phyloP scores from a whole-genome alignment of 2,797 vertebrate genomes.

The Clarias fuscus region DNA sequence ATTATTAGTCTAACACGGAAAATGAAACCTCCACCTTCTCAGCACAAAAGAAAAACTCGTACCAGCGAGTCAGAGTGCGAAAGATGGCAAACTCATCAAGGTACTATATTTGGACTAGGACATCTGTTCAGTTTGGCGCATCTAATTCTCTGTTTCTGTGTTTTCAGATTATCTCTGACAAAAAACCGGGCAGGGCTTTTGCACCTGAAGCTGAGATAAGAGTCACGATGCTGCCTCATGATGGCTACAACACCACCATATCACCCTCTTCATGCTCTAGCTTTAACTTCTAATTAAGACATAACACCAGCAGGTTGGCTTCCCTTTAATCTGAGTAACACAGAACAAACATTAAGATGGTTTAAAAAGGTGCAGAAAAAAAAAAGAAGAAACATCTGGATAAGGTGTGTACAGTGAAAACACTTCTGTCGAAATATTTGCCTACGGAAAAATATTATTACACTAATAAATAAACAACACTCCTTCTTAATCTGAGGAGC shows the following conservation, averaged over 20 bases:
- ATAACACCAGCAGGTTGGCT: conserved; percentile 38
- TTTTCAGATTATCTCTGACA: neutral
- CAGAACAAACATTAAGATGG: neutral
- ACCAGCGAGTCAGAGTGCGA: neutral
- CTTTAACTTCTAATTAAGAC: conserved; percentile 44
- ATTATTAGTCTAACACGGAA: conserved; percentile 52
- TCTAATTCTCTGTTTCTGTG: neutral
- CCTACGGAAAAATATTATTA: conserved; percentile 38
- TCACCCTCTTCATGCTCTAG: neutral
- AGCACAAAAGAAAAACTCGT: neutral
- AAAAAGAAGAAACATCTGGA: neutral
- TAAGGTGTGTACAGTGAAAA: neutral
- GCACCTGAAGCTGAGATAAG: conserved; percentile 12
- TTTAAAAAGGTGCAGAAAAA: neutral
- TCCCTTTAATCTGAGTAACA: neutral
- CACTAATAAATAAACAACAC: conserved; percentile 46
- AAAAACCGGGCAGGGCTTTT: neutral
- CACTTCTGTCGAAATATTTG: conserved; percentile 5
- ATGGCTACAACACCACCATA: neutral
- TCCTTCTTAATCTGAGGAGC: conserved; percentile 45
- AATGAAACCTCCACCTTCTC: conserved; percentile 53
- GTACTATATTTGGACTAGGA: neutral
- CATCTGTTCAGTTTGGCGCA: neutral
- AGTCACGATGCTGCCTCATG: neutral
- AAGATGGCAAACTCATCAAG: conserved; percentile 27